These are phyloP conservation scores for Pseudopodoces humilis DNA, from an alignment of 2,113 vertebrate species.

Conservation along the genomic window DNA sequence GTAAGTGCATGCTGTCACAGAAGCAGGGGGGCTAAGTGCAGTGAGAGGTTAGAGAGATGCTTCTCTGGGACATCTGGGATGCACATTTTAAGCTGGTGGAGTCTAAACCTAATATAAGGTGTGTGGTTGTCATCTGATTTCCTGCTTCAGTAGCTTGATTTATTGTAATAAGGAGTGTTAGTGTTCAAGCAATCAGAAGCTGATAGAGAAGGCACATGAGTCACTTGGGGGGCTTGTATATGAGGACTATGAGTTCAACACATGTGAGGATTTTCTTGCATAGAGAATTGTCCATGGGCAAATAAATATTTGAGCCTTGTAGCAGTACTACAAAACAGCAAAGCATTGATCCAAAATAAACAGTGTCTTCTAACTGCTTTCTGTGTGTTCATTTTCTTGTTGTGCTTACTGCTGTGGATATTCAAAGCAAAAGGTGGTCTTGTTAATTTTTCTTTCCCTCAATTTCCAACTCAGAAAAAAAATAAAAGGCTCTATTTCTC, in stretches of 20 bases:
- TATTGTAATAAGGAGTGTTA: background rate
- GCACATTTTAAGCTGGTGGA: background rate
- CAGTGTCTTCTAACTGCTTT: background rate
- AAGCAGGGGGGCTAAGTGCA: background rate
- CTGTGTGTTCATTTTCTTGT: background rate
- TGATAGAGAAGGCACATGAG: background rate
- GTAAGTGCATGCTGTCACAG: background rate
- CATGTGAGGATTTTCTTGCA: background rate
- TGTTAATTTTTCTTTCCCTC: background rate
- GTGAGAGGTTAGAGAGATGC: background rate
- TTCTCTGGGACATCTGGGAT: background rate
- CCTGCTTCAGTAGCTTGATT: background rate
- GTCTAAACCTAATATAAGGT: background rate
- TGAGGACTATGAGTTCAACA: background rate
- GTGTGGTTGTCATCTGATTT: background rate
- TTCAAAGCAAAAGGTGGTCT: background rate
- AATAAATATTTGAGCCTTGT: background rate
- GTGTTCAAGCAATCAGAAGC: background rate
- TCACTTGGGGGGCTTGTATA: background rate
- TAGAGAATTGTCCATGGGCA: background rate
- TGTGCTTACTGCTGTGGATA: background rate
- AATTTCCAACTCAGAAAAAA: background rate
- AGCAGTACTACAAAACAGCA: background rate
- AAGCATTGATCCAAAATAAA: background rate
- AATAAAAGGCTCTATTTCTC: background rate